These are phyloP conservation scores for Chamaetylas fuelleborni DNA, from an alignment of 2,113 vertebrate species.

Conservation along the genomic window DNA sequence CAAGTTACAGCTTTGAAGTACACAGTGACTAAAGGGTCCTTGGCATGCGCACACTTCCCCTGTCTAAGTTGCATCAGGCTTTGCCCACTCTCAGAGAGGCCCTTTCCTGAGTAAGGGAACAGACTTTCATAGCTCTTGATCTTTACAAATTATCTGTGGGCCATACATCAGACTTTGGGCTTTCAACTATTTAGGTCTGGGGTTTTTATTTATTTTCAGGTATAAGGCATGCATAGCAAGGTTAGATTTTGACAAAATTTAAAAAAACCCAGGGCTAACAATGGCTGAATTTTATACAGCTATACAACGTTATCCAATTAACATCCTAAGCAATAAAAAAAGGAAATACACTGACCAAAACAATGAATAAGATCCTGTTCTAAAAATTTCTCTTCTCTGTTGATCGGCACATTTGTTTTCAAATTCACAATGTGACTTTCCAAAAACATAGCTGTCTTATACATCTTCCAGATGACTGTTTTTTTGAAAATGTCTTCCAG, in stretches of 20 bases:
- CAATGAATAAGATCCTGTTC: background rate
- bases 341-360: background rate
- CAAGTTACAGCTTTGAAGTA: constrained; percentile 84
- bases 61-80: constrained; percentile 65
- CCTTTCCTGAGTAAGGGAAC: constrained; percentile 40
- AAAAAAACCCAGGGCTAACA: background rate
- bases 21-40: constrained; percentile 70
- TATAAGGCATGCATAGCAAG: background rate
- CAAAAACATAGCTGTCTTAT: background rate
- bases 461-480: background rate
- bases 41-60: constrained; percentile 73
- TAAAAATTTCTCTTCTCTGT: background rate
- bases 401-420: background rate
- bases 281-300: background rate
- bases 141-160: background rate
- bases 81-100: constrained; percentile 38
- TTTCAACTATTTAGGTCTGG: background rate
- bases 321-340: background rate
- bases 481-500: background rate
- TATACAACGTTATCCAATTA: background rate
- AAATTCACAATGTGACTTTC: background rate
- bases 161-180: background rate
- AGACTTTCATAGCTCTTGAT: constrained; percentile 6
- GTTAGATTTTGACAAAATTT: background rate
- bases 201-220: background rate